Base-by-base conservation (phyloP, 1,140 invertebrate genomes). In the Drosophila yakuba region DNA sequence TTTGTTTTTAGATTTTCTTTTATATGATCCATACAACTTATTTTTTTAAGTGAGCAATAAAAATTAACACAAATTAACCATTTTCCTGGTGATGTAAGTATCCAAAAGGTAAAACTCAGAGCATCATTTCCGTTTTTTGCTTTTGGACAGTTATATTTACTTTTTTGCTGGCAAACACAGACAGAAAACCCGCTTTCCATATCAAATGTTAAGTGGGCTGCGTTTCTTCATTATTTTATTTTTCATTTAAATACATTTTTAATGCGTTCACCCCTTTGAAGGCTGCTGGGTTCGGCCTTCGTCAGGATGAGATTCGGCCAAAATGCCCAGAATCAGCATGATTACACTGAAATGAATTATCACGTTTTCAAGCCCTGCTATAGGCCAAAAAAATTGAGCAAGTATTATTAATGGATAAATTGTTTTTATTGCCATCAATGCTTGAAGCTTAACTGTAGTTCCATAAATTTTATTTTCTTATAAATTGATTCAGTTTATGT, bases 231-330 rank as follows among this genome's bases (percentile, higher is more conserved):
- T 25, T 10, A 8, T 28, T 47, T 23, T 23, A 20, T 4, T 38
- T 66, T 78, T 66, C 45, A 55, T 63, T 64, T 45, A 54, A 44
- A 63, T 72, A 35, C n/a, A 39, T 44, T 38, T 54, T 69, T 63
- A 50, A 66, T 35, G 28, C 3, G 12, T 38, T 36, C 2, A 20
- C 15, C 6, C 50, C 2, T 52, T 17, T n/a, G 12, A n/a, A 55
- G 39, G 7, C 35, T 11, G 17, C 14, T 39, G 12, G 14, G 15
- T 8, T 11, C 11, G 1, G 1, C 20, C 7, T 8, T 20, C 2
- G 10, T 44, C 17, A 4, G 15, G 10, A 4, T 2, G 43, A 11
- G 17, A 11, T 44, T 25, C 12, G 20, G 3, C 45, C 14, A n/a
- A 14, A 47, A 23, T 12, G 11, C 4, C 4, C 44, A 14, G 4